A percentile compares a stretch with the other conserved stretches of the same genome.
These are phyloP conservation scores for Metridium senile DNA, from an alignment of 92 coral and sea anemone genomes.

Conservation along the genomic window DNA sequence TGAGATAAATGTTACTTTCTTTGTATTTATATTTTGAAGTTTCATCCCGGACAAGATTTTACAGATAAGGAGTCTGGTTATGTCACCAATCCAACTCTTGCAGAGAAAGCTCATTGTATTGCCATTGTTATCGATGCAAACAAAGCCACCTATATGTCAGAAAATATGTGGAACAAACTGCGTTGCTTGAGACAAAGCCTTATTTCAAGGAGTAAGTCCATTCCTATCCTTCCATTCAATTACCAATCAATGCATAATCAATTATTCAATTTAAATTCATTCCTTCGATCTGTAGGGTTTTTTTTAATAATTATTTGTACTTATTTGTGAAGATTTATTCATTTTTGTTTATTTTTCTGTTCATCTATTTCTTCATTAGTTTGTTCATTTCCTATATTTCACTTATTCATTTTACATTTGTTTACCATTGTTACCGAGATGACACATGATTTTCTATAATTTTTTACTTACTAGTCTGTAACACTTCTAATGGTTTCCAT, in stretches of 20 bases:
- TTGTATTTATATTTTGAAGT: constrained; percentile 5
- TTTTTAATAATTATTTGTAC: too few relatives aligned
- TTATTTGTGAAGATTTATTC: too few relatives aligned
- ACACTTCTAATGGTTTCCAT: too few relatives aligned
- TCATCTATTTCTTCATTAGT: background rate
- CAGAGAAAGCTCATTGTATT: constrained; percentile 25
- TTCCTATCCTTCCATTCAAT: background rate
- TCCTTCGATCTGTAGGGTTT: too few relatives aligned
- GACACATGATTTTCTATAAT: too few relatives aligned
- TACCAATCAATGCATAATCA: too few relatives aligned
- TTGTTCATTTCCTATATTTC: too few relatives aligned
- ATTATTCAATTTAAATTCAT: too few relatives aligned
- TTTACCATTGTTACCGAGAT: too few relatives aligned
- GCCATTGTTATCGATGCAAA: constrained; percentile 24
- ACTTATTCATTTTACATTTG: too few relatives aligned
- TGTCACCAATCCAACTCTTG: constrained; percentile 9
- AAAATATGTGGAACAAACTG: constrained; percentile 6
- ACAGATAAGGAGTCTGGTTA: background rate
- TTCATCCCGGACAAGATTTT: background rate
- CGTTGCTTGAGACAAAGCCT: constrained; percentile 1
- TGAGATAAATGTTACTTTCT: too few relatives aligned
- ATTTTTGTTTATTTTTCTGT: background rate
- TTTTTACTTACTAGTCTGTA: too few relatives aligned
- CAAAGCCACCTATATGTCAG: background rate
- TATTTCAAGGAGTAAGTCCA: constrained; percentile 9